Percentiles rank a stretch among this genome's conserved stretches.
phyloP scores from a whole-genome alignment of 2,888 invertebrate species.

The Netelia virgata region DNA sequence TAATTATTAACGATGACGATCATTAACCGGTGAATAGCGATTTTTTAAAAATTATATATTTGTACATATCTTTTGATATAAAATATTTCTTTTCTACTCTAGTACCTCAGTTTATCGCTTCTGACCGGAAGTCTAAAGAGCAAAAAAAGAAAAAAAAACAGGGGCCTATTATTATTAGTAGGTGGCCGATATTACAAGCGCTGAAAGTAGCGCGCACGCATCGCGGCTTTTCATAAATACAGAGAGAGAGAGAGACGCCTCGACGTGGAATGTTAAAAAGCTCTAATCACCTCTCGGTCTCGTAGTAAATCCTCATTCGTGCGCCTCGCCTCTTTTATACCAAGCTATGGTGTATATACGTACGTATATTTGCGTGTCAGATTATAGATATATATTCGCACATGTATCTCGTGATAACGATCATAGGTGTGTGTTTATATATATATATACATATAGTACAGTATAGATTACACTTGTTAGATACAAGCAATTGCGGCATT shows the following conservation, averaged over 20 bases:
- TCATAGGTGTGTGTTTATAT: conserved; percentile 47
- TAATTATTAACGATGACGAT: background rate
- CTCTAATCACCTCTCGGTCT: conserved; percentile 31
- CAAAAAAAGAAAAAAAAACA: conserved; percentile 14
- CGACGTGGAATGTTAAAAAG: conserved; percentile 51
- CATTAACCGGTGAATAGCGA: background rate
- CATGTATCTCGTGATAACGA: conserved; percentile 43
- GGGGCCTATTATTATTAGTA: conserved; percentile 27
- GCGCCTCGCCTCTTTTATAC: background rate
- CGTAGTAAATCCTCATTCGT: conserved; percentile 34
- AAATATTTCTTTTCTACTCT: conserved; percentile 28
- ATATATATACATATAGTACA: background rate
- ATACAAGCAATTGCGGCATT: conserved; percentile 50
- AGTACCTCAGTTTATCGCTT: background rate
- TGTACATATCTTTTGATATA: conserved; percentile 65
- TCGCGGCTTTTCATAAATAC: conserved; percentile 48
- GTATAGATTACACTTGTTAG: conserved; percentile 1
- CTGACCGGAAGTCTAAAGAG: conserved; percentile 44
- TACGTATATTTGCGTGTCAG: background rate
- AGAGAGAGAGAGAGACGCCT: conserved; percentile 9
- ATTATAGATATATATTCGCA: conserved; percentile 22
- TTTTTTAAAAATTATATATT: conserved; percentile 42
- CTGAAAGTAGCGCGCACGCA: conserved; percentile 38
- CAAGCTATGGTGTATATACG: background rate
- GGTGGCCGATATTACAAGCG: conserved; percentile 32